Conservation (phyloP, 2,797 vertebrate species). For the Varecia variegata region DNA sequence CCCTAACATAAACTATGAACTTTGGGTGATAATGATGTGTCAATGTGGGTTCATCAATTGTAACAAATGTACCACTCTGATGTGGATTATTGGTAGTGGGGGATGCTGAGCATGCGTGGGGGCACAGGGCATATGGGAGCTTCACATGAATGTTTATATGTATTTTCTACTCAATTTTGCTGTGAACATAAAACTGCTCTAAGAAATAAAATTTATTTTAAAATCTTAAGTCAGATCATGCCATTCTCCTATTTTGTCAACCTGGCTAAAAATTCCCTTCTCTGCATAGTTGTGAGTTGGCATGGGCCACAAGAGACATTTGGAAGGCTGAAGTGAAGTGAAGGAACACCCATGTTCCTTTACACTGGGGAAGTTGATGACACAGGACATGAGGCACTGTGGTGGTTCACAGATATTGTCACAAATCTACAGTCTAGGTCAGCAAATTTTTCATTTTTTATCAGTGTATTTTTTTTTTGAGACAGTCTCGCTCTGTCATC, state of each 20-base stretch:
- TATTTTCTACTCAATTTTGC: neutral
- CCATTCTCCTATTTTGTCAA: neutral
- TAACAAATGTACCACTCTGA: neutral
- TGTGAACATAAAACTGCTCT: neutral
- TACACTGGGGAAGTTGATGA: neutral
- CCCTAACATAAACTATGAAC: neutral
- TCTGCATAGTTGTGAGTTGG: neutral
- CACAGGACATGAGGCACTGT: neutral
- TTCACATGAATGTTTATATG: neutral
- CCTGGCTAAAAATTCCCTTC: neutral
- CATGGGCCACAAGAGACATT: neutral
- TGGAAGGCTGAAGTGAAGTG: neutral
- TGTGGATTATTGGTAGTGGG: neutral
- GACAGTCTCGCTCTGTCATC: no score
- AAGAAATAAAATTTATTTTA: neutral
- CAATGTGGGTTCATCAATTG: no score
- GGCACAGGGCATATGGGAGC: neutral
- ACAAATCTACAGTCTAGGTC: no score
- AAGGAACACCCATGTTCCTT: neutral
- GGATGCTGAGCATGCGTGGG: neutral
- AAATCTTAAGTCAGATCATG: neutral
- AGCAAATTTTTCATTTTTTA: neutral
- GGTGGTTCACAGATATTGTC: neutral
- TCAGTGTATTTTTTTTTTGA: neutral
- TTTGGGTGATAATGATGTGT: no score